phyloP scores from a whole-genome alignment of 1,140 invertebrate genomes.

The Drosophila tsacasi region DNA sequence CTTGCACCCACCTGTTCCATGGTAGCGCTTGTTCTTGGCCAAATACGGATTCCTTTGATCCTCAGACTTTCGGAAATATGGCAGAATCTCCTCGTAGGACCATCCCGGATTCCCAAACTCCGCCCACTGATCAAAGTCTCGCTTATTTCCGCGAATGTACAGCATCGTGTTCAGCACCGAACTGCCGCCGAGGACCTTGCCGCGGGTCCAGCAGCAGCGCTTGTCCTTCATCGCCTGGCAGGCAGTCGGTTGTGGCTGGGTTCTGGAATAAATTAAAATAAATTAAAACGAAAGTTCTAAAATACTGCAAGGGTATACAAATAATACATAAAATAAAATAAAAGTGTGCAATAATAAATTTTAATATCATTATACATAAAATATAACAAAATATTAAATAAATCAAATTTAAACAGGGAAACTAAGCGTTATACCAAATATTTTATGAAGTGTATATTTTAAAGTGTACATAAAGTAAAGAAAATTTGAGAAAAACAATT shows the following conservation, averaged over 20 bases:
- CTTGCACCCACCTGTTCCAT: constrained; percentile 86
- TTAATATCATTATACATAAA: too few species aligned
- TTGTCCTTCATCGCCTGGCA: constrained; percentile 93
- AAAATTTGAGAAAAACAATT: constrained; percentile 52
- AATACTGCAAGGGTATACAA: too few species aligned
- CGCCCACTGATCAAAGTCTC: constrained; percentile 96
- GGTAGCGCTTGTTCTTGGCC: constrained; percentile 89
- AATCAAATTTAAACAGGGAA: too few species aligned
- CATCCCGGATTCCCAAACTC: constrained; percentile 94
- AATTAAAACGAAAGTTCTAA: too few species aligned
- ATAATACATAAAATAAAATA: too few species aligned
- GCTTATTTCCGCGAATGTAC: constrained; percentile 95
- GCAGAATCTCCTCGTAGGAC: constrained; percentile 94
- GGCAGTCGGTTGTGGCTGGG: constrained; percentile 93
- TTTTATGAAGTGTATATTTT: too few species aligned
- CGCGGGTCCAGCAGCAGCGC: constrained; percentile 93
- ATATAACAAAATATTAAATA: too few species aligned
- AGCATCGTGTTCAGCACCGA: constrained; percentile 95
- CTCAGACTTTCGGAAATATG: constrained; percentile 95
- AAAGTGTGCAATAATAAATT: too few species aligned
- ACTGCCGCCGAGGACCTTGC: constrained; percentile 94
- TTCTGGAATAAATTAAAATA: too few species aligned
- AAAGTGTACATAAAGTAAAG: not conserved
- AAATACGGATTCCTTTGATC: constrained; percentile 94
- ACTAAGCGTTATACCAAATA: too few species aligned